Percentiles rank a stretch among this genome's conserved stretches.
Evolutionary conservation across 2,888 invertebrate species (phyloP).

Genomic region (Stenolophus ochropezus): DNA sequence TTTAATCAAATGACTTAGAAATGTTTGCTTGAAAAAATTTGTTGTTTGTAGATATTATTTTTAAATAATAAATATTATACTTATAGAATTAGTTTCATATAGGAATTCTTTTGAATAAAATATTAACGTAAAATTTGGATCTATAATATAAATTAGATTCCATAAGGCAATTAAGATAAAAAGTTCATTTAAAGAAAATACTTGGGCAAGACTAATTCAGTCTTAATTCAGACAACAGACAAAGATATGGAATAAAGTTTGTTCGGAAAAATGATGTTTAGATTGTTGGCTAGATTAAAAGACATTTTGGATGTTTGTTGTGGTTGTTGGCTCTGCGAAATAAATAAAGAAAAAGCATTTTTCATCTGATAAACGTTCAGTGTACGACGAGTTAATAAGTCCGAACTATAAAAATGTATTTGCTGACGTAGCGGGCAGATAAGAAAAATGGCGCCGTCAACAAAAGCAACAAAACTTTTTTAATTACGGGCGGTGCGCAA

Average conservation of each 20-base stretch:
- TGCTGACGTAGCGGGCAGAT: conserved; percentile 56
- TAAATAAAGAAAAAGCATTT: conserved; percentile 48
- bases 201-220: background rate
- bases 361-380: conserved; percentile 33
- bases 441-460: conserved; percentile 60
- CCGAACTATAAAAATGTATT: conserved; percentile 59
- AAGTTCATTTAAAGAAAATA: conserved; percentile 7
- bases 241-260: conserved; percentile 30
- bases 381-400: conserved; percentile 58
- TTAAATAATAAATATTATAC: too few species aligned
- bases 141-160: background rate
- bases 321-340: conserved; percentile 21
- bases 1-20: too few species aligned
- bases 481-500: conserved; percentile 55
- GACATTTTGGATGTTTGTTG: conserved; percentile 33
- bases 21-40: too few species aligned
- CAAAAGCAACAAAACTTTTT: conserved; percentile 60
- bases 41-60: too few species aligned
- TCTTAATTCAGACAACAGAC: background rate
- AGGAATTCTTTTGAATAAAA: too few species aligned
- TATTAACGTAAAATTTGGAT: too few species aligned
- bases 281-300: conserved; percentile 22
- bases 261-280: conserved; percentile 22
- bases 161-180: background rate
- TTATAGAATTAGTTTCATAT: too few species aligned